Evolutionary conservation across 2,113 vertebrate genomes (phyloP), one percentile per base, ranked within the genome.

Genomic region (Caracal caracal): DNA sequence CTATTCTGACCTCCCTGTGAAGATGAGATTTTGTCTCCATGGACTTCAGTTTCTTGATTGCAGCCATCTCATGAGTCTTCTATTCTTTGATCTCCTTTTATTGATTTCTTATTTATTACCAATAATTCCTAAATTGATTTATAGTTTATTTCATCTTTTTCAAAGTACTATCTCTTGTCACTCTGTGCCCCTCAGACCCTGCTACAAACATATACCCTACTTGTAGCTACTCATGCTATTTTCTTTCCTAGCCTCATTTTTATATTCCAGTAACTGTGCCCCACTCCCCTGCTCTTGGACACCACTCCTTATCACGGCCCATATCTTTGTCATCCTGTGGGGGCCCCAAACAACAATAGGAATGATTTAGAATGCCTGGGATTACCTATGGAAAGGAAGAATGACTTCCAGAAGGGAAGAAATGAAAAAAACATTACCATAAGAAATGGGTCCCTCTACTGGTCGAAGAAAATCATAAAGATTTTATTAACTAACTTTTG

Each of bases 381-480:
- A 13, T 88, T 13, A 78, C 19, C 2, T 65, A 51, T 43, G 16
- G 75, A n/a, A 35, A 56, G 43, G 20, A 90, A 78, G 53, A 91
- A 51, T 40, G 3, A 95, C 15, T 68, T 86, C 4, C 24, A 96
- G 76, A 94, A 6, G 82, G 12, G 10, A 13, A 65, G 35, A 93
- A 81, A 35, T 75, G 0, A 49, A 43, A 92, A 79, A 90, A 37
- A 66, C 3, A 51, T 33, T 51, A 43, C 59, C 2, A 20, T 97
- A 73, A 96, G 26, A 96, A 91, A 95, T 93, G 71, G n/a, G 28
- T 93, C 78, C 78, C 61, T 96, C 73, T 96, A 86, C 75, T 95
- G 47, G 33, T 93, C 8, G 26, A 91, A 78, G 53, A 71, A 96
- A 96, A 89, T 81, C 82, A 65, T 66, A 70, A 43, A 61, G n/a